These are phyloP conservation scores for Danio aesculapii DNA, from an alignment of 2,797 vertebrate genomes.

Conservation along the genomic window DNA sequence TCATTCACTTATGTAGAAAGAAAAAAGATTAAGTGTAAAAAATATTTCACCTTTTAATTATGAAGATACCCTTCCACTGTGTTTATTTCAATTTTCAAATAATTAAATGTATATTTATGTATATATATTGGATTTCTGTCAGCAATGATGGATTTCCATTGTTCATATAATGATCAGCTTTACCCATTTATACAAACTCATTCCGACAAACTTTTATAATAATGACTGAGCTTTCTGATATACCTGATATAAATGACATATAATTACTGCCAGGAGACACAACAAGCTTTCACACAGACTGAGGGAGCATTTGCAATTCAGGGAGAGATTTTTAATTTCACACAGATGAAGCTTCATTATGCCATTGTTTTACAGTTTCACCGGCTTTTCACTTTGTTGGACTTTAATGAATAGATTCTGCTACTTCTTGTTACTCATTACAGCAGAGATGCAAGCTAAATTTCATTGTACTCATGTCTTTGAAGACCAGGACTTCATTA, in stretches of 20 bases:
- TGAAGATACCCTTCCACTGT: too few relatives aligned
- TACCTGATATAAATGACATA: neutral
- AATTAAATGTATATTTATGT: too few relatives aligned
- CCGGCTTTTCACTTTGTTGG: constrained; percentile 2
- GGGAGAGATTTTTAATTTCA: neutral
- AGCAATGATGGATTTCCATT: too few relatives aligned
- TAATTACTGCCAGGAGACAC: neutral
- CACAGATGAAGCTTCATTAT: neutral
- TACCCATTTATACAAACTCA: too few relatives aligned
- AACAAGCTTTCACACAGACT: neutral
- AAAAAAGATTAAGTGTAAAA: too few relatives aligned
- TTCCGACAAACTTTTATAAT: neutral
- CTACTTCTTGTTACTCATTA: constrained; percentile 20
- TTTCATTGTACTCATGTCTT: neutral
- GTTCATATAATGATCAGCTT: too few relatives aligned
- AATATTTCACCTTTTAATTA: too few relatives aligned
- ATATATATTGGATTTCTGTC: too few relatives aligned
- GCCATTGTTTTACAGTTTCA: constrained; percentile 5
- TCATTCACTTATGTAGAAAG: neutral
- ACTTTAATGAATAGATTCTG: constrained; percentile 23
- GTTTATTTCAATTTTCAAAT: too few relatives aligned
- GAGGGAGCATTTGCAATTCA: neutral
- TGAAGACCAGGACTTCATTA: constrained; percentile 21
- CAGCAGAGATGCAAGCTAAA: neutral
- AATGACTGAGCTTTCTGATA: neutral